Evolutionary conservation across 2,797 vertebrate genomes (phyloP).

Genomic region (Coregonus ussuriensis): DNA sequence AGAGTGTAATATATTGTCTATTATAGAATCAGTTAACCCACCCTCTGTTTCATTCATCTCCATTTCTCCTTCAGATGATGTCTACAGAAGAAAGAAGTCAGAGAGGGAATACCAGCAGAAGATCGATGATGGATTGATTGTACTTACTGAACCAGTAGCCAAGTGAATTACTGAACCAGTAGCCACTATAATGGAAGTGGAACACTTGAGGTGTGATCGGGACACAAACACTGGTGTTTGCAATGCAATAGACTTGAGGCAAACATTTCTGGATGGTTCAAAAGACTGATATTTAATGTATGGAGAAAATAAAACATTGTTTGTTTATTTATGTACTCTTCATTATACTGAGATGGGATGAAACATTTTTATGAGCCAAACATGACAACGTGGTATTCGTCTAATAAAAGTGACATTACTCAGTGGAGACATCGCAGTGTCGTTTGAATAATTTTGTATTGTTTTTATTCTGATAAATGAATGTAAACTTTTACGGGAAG

Average conservation of each 20-base stretch:
- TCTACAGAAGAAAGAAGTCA: slow-evolving; percentile 91
- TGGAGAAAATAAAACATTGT: not conserved
- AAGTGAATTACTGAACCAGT: slow-evolving; percentile 57
- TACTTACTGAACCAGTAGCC: slow-evolving; percentile 53
- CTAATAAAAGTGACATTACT: not conserved
- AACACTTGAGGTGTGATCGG: not conserved
- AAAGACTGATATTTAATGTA: not conserved
- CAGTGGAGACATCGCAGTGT: not conserved
- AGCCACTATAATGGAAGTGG: not conserved
- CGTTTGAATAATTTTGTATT: not conserved
- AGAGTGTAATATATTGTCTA: not conserved
- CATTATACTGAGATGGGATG: not conserved
- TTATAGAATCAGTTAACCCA: not conserved
- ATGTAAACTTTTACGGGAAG: not conserved
- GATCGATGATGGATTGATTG: slow-evolving; percentile 67
- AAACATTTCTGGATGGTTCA: not conserved
- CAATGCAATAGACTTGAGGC: not conserved
- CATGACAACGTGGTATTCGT: not conserved
- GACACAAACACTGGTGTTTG: not conserved
- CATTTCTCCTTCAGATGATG: slow-evolving; percentile 83
- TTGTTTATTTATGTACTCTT: not conserved
- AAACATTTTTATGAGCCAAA: not conserved
- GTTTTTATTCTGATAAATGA: not conserved
- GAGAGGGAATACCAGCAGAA: slow-evolving; percentile 85
- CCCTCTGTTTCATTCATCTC: not conserved